phyloP scores from a whole-genome alignment of 2,113 vertebrate genomes.

The Calidris pygmaea region DNA sequence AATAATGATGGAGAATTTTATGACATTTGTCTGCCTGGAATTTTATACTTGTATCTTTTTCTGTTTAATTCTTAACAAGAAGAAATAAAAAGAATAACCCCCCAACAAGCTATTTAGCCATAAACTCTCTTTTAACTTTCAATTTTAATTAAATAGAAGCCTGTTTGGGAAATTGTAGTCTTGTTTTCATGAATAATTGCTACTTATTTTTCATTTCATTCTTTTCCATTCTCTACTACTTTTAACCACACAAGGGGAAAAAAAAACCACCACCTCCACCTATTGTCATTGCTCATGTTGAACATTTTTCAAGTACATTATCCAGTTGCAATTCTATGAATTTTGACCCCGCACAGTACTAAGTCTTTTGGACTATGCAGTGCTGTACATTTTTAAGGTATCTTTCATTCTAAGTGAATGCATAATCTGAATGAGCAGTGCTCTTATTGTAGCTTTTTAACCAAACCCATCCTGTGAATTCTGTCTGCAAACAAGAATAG shows the following conservation, averaged over 20 bases:
- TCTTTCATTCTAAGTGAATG: not conserved
- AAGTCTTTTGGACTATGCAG: not conserved
- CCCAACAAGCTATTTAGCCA: not conserved
- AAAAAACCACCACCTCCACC: accelerated
- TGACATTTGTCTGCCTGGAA: not conserved
- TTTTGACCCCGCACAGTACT: not conserved
- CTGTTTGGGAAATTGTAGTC: not conserved
- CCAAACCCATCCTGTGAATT: not conserved
- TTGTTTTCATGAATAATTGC: not conserved
- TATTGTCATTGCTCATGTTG: not conserved
- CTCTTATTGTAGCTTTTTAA: not conserved
- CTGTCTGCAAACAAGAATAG: not conserved
- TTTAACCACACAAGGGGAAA: not conserved
- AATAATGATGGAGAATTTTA: not conserved
- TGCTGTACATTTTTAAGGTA: not conserved
- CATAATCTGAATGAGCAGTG: not conserved
- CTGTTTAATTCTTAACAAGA: not conserved
- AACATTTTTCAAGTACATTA: not conserved
- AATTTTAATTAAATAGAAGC: not conserved
- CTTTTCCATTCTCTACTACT: not conserved
- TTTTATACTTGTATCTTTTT: not conserved
- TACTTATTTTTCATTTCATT: not conserved
- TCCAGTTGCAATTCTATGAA: not conserved
- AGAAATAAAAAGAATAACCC: not conserved
- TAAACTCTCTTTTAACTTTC: not conserved